Evolutionary conservation across 1,140 invertebrate genomes (phyloP), one percentile per base, ranked within the genome.

Genomic region (Berghia stephanieae): DNA sequence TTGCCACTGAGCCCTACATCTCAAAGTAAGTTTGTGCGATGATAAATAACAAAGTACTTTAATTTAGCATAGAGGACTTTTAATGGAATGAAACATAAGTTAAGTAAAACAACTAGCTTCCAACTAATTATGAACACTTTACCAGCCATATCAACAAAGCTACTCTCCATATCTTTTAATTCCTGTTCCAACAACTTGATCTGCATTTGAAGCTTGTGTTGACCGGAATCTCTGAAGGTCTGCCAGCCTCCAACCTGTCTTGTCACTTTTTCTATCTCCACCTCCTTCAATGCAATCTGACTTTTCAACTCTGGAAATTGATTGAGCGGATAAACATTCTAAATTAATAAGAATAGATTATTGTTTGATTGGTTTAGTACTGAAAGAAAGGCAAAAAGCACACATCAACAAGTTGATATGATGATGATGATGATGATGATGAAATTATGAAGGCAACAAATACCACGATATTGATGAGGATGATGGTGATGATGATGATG

Each of bases 121-220:
- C 36, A 67, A 2, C n/a, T 3, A 38, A 38, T n/a, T 38, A 67
- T 38, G 21, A 31, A 21, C 38, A 34, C 16, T 34, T 73, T 79
- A 88, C 88, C 81, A 80, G 83, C 83, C 87, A 89, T 89, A 49
- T 87, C 86, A 63, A 83, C 82, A 80, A 87, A 88, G 44, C 82
- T 88, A 27, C 75, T 78, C 27, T 86, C 80, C 84, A 89, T 86
- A 69, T 88, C 88, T 5, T 75, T 55, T 6, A 88, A 77, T 42
- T 88, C 87, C 21, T 85, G 80, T 60, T 87, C 81, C 42, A 89
- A 73, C 0, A 88, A 75, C 24, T 81, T 67, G 34, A 89, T 87
- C n/a, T 87, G 80, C 49, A 81, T 86, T 34, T 82, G 71, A 24
- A 86, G 85, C 1, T 85, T 80, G 60, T 83, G 52, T 24, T 85